Percentiles rank a stretch among this genome's conserved stretches.
Conservation (phyloP, 2,888 invertebrate genomes). For the Drosophila merina region DNA sequence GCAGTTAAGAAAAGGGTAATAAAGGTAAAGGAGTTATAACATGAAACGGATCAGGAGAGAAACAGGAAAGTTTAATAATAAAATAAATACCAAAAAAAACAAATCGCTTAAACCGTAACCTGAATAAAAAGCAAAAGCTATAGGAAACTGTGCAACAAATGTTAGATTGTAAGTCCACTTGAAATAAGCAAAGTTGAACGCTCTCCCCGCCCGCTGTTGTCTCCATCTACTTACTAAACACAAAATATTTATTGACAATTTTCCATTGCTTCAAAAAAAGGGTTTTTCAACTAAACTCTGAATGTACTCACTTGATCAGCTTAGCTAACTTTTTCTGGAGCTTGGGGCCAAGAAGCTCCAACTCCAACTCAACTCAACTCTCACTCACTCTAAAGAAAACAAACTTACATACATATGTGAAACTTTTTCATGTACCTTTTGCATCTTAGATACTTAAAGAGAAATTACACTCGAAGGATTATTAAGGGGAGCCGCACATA, state of each 20-base stretch:
- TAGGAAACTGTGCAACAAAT: conserved; percentile 46
- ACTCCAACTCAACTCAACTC: conserved; percentile 20
- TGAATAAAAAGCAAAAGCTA: conserved; percentile 47
- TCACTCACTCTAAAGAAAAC: conserved; percentile 13
- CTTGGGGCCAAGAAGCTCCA: conserved; percentile 15
- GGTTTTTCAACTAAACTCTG: conserved; percentile 12
- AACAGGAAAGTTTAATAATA: conserved; percentile 20
- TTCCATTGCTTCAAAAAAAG: conserved; percentile 29
- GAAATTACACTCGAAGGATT: conserved; percentile 39
- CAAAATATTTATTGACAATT: not conserved
- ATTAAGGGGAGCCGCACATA: conserved; percentile 37
- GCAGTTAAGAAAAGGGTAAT: conserved; percentile 13
- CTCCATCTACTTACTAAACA: conserved; percentile 21
- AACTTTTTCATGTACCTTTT: conserved; percentile 77
- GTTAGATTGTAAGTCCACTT: conserved; percentile 63
- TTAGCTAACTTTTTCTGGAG: conserved; percentile 39
- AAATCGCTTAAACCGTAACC: conserved; percentile 62
- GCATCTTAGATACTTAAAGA: conserved; percentile 69
- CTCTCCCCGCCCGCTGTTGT: conserved; percentile 20
- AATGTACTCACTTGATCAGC: conserved; percentile 36
- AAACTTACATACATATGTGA: conserved; percentile 58
- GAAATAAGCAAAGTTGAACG: conserved; percentile 45
- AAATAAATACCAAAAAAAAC: conserved; percentile 37
- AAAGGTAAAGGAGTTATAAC: not conserved
- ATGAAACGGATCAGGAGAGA: conserved; percentile 4